Evolutionary conservation across 2,113 vertebrate species (phyloP).

Genomic region (Tursiops truncatus): DNA sequence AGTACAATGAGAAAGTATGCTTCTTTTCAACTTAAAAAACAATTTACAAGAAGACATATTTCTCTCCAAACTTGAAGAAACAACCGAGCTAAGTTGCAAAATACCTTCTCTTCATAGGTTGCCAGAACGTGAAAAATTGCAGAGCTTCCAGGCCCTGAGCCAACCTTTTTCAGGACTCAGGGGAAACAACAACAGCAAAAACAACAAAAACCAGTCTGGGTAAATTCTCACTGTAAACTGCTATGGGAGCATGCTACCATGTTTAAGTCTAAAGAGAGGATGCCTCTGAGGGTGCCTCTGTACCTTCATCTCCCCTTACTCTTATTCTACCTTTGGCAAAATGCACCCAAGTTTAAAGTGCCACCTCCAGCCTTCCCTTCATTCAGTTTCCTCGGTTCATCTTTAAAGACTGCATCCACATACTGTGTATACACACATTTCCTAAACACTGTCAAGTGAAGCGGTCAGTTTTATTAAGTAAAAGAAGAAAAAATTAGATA

Average conservation of each 20-base stretch:
- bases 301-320: not conserved
- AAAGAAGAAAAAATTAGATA: not conserved
- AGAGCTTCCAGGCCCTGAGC: constrained; percentile 57
- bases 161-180: constrained; percentile 60
- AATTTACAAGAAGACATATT: constrained; percentile 55
- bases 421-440: not conserved
- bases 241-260: not conserved
- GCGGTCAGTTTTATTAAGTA: not conserved
- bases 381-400: not conserved
- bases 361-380: not conserved
- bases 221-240: constrained; percentile 34
- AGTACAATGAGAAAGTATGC: constrained; percentile 61
- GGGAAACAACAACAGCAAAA: not conserved
- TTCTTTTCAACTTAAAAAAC: constrained; percentile 59
- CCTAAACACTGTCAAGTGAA: not conserved
- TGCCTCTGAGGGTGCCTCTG: not conserved
- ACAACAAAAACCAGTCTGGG: not conserved
- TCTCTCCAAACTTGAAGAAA: constrained; percentile 68
- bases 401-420: not conserved
- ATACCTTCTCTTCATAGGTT: constrained; percentile 65
- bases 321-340: not conserved
- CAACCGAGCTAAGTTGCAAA: constrained; percentile 73
- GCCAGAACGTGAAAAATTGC: constrained; percentile 63
- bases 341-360: not conserved
- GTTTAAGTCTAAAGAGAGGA: not conserved